Conservation (phyloP, 2,888 invertebrate species). For the Metacarcinus magister region DNA sequence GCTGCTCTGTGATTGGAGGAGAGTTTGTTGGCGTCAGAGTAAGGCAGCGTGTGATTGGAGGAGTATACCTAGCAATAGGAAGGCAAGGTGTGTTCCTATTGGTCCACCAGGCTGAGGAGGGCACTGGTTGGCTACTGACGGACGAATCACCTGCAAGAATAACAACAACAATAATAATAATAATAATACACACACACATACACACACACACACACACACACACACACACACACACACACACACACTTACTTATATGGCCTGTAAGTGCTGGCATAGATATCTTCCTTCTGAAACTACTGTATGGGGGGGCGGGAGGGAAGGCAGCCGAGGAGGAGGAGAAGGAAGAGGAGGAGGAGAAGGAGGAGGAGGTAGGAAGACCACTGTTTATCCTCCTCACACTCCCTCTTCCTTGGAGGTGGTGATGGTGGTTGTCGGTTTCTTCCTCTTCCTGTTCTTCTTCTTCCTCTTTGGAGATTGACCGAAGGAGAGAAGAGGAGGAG, state of each 20-base stretch:
- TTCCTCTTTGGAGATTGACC: conserved; percentile 74
- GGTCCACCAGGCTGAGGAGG: background rate
- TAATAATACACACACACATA: background rate
- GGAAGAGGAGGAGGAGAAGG: background rate
- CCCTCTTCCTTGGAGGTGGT: conserved; percentile 10
- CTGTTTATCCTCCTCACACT: background rate
- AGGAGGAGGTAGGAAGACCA: background rate
- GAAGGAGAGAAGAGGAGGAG: conserved; percentile 75
- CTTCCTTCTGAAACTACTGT: background rate
- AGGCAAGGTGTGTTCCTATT: background rate
- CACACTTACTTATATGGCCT: background rate
- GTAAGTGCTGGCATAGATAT: background rate
- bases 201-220: background rate
- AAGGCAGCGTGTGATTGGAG: background rate
- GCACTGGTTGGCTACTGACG: background rate
- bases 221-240: no score
- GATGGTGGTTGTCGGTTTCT: background rate
- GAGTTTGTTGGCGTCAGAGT: background rate
- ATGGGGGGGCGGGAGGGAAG: background rate
- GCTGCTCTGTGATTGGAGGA: background rate
- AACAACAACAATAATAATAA: background rate
- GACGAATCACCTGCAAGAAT: conserved; percentile 45
- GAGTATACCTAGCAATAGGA: background rate
- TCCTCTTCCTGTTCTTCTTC: conserved; percentile 54
- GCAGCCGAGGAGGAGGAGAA: background rate